A percentile compares a stretch with the other conserved stretches of the same genome.
phyloP scores from a whole-genome alignment of 1,140 invertebrate genomes.

The Zaprionus kolodkinae region DNA sequence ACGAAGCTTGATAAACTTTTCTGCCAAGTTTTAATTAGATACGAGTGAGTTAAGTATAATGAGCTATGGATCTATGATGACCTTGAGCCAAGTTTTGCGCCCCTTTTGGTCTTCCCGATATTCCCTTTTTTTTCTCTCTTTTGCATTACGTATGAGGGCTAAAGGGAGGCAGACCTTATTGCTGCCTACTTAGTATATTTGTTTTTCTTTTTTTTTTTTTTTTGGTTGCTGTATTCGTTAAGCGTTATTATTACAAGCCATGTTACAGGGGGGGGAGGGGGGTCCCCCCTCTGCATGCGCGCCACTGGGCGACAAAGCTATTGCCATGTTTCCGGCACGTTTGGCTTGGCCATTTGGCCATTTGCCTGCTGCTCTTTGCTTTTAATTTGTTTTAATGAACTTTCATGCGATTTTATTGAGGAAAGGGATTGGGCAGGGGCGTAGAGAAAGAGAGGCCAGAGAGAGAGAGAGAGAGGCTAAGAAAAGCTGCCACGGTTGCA shows the following conservation, averaged over 20 bases:
- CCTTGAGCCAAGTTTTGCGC: background rate
- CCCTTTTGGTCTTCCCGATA: background rate
- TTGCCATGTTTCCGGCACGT: constrained; percentile 73
- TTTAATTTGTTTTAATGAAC: constrained; percentile 83
- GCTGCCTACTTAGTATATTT: background rate
- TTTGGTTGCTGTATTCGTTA: constrained; percentile 11
- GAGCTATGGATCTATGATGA: no score
- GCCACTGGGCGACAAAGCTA: constrained; percentile 21
- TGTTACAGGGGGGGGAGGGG: no score
- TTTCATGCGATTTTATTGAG: constrained; percentile 70
- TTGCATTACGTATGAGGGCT: background rate
- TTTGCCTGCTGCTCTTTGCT: constrained; percentile 65
- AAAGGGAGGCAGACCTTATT: no score
- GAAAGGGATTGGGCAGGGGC: background rate
- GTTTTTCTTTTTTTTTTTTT: no score
- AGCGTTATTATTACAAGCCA: constrained; percentile 15
- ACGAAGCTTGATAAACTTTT: no score
- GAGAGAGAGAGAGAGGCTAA: background rate
- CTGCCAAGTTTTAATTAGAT: no score
- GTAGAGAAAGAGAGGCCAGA: background rate
- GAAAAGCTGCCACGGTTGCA: constrained; percentile 50
- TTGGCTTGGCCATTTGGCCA: constrained; percentile 66
- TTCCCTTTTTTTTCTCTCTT: background rate
- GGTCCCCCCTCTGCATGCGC: no score
- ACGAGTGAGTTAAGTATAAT: no score